phyloP scores from a whole-genome alignment of 2,113 vertebrate genomes.

The Glaucidium brasilianum region DNA sequence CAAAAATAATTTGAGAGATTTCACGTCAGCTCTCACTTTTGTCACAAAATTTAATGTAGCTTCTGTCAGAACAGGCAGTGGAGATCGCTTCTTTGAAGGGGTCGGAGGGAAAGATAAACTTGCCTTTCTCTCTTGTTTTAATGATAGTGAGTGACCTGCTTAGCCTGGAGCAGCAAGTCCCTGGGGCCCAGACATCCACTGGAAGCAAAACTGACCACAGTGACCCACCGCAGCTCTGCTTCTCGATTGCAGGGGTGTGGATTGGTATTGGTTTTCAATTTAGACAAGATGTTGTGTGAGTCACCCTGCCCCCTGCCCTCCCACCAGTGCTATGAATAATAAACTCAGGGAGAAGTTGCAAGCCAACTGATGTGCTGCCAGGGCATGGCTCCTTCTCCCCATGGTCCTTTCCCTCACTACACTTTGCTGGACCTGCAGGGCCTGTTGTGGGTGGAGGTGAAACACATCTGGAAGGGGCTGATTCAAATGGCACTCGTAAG shows the following conservation, averaged over 20 bases:
- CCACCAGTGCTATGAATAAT: slow-evolving; percentile 68
- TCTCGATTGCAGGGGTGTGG: slow-evolving; percentile 34
- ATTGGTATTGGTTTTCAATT: slow-evolving; percentile 61
- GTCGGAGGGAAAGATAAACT: background rate
- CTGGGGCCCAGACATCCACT: slow-evolving; percentile 1
- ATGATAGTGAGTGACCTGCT: background rate
- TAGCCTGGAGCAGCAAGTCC: background rate
- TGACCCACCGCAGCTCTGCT: slow-evolving; percentile 41
- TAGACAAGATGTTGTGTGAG: slow-evolving; percentile 63
- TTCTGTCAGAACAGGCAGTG: background rate
- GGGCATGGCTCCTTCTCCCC: slow-evolving; percentile 46
- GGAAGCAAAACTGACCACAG: slow-evolving; percentile 28
- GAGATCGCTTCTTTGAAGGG: background rate
- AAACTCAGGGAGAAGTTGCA: slow-evolving; percentile 38
- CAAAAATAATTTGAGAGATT: background rate
- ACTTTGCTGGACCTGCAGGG: slow-evolving; percentile 63
- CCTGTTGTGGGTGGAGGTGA: slow-evolving; percentile 50
- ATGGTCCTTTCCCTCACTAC: slow-evolving; percentile 15
- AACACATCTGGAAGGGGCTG: slow-evolving; percentile 54
- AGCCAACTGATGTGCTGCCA: slow-evolving; percentile 65
- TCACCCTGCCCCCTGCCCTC: slow-evolving; percentile 55
- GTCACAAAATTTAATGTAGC: background rate
- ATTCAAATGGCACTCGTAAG: slow-evolving; percentile 51
- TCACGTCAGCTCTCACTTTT: background rate
- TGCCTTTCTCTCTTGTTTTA: background rate